A percentile compares a stretch with the other conserved stretches of the same genome.
phyloP scores from a whole-genome alignment of 2,797 vertebrate genomes.

The Leucoraja ocellata region DNA sequence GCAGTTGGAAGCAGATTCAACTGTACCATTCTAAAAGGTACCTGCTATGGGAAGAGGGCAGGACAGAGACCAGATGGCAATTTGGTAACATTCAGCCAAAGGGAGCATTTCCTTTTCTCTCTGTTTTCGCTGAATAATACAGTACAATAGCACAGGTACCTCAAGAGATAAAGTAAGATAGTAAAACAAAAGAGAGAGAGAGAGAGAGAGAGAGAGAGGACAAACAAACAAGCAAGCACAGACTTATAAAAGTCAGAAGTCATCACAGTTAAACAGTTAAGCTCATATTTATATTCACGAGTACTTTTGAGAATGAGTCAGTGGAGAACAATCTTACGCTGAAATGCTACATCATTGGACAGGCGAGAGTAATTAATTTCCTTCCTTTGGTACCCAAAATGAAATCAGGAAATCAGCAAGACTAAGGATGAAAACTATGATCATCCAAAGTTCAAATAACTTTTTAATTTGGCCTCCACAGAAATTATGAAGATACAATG shows the following conservation, averaged over 20 bases:
- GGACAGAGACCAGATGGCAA: too few relatives aligned
- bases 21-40: too few relatives aligned
- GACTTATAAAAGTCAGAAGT: not conserved
- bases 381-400: not conserved
- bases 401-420: not conserved
- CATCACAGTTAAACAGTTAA: not conserved
- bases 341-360: not conserved
- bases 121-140: not conserved
- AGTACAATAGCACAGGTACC: not conserved
- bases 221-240: too few relatives aligned
- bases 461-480: not conserved
- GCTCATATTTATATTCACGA: not conserved
- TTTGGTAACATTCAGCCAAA: not conserved
- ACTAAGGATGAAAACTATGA: not conserved
- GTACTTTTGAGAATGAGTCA: not conserved
- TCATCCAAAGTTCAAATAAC: not conserved
- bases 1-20: too few relatives aligned
- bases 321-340: not conserved
- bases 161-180: too few relatives aligned
- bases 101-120: not conserved
- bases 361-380: not conserved
- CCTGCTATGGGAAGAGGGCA: too few relatives aligned
- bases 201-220: too few relatives aligned
- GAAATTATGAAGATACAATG: not conserved
- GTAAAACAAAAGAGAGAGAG: too few relatives aligned